These are phyloP conservation scores for Hetaerina americana DNA, from an alignment of 1,140 invertebrate genomes.

Conservation along the genomic window DNA sequence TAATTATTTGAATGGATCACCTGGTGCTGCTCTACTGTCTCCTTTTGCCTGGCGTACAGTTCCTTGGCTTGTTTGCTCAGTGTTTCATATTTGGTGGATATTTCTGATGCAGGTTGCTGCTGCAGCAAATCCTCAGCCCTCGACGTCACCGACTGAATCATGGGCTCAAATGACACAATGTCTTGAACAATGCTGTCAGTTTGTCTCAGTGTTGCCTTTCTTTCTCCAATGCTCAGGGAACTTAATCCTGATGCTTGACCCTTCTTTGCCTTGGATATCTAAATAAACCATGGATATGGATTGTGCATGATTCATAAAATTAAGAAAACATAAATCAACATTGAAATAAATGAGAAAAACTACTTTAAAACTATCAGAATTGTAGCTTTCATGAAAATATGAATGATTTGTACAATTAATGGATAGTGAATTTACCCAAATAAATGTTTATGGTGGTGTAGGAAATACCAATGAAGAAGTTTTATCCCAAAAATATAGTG, in stretches of 20 bases:
- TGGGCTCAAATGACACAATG: conserved; percentile 87
- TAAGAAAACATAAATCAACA: too few relatives aligned
- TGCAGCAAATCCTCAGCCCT: conserved; percentile 82
- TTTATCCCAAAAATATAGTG: too few relatives aligned
- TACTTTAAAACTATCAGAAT: too few relatives aligned
- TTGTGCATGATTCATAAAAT: too few relatives aligned
- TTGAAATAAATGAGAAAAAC: too few relatives aligned
- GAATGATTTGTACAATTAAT: too few relatives aligned
- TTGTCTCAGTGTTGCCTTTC: conserved; percentile 76
- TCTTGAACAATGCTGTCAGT: conserved; percentile 89
- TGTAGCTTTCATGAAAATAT: too few relatives aligned
- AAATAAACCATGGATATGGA: neutral
- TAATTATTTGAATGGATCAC: neutral
- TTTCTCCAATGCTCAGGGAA: conserved; percentile 64
- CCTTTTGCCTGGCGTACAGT: conserved; percentile 78
- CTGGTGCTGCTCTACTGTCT: conserved; percentile 78
- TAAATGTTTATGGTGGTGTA: too few relatives aligned
- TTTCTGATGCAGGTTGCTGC: conserved; percentile 73
- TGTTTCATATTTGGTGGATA: conserved; percentile 80
- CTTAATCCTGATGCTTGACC: conserved; percentile 52
- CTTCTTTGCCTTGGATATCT: conserved; percentile 56
- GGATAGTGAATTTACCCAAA: too few relatives aligned
- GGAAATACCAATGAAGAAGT: too few relatives aligned
- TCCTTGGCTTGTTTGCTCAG: conserved; percentile 79
- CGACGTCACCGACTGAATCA: conserved; percentile 84